These are phyloP conservation scores for Helicoverpa zea DNA, from an alignment of 1,140 invertebrate species.

Conservation along the genomic window DNA sequence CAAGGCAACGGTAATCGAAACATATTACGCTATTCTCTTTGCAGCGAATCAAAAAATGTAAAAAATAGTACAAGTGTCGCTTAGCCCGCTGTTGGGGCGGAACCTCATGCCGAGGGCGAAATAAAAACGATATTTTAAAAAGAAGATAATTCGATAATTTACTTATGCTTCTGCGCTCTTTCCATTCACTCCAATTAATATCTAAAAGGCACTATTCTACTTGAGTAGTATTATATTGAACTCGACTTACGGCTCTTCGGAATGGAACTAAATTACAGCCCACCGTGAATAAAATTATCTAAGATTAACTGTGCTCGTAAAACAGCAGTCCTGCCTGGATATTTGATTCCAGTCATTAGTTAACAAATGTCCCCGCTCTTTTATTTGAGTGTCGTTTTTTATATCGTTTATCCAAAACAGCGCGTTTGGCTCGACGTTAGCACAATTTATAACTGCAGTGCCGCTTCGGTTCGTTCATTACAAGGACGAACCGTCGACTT, in stretches of 20 bases:
- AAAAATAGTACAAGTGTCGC: slow-evolving; percentile 64
- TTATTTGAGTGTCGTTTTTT: slow-evolving; percentile 39
- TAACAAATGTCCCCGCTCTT: slow-evolving; percentile 39
- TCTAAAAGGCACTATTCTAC: not conserved
- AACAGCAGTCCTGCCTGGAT: not conserved
- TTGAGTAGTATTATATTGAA: too few relatives aligned
- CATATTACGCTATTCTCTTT: slow-evolving; percentile 70
- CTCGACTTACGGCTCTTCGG: too few relatives aligned
- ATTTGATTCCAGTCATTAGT: slow-evolving; percentile 41
- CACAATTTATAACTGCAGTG: slow-evolving; percentile 60
- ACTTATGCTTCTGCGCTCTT: slow-evolving; percentile 7
- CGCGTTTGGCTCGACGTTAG: slow-evolving; percentile 41
- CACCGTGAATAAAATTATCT: not conserved
- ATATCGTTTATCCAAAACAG: slow-evolving; percentile 52
- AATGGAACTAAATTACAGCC: too few relatives aligned
- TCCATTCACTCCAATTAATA: not conserved
- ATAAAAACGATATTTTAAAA: slow-evolving; percentile 37
- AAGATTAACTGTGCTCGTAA: slow-evolving; percentile 15
- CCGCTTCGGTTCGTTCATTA: slow-evolving; percentile 57
- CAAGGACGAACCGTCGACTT: slow-evolving; percentile 10
- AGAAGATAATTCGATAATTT: not conserved
- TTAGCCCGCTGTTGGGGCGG: slow-evolving; percentile 49
- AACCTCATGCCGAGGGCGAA: slow-evolving; percentile 10
- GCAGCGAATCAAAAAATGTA: slow-evolving; percentile 63
- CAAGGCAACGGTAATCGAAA: slow-evolving; percentile 74